Conservation (phyloP, 1,140 invertebrate genomes). For the Diabrotica virgifera region DNA sequence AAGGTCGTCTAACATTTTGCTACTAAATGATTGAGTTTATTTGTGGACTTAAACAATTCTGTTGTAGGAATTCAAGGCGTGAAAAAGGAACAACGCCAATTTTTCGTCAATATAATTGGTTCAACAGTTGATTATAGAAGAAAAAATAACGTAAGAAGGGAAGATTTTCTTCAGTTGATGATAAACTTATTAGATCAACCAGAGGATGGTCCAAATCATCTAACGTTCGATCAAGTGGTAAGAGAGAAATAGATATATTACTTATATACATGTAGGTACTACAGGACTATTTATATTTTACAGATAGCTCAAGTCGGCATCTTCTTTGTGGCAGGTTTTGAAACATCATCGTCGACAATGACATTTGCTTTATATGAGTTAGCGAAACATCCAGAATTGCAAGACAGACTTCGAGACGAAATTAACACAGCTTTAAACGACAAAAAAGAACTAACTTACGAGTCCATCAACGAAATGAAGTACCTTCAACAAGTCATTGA, state of each 20-base stretch:
- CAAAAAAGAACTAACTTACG: slow-evolving; percentile 54
- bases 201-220: neutral
- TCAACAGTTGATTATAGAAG: slow-evolving; percentile 51
- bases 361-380: slow-evolving; percentile 53
- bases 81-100: slow-evolving; percentile 41
- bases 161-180: slow-evolving; percentile 57
- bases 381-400: slow-evolving; percentile 50
- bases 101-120: slow-evolving; percentile 49
- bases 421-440: slow-evolving; percentile 49
- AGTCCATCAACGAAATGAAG: slow-evolving; percentile 56
- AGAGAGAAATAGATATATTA: neutral
- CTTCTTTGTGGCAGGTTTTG: slow-evolving; percentile 53
- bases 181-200: slow-evolving; percentile 44
- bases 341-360: slow-evolving; percentile 52
- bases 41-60: too few species aligned
- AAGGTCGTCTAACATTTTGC: too few species aligned
- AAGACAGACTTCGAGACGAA: slow-evolving; percentile 51
- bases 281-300: neutral
- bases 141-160: slow-evolving; percentile 44
- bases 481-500: slow-evolving; percentile 56
- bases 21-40: too few species aligned
- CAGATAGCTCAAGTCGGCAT: slow-evolving; percentile 26
- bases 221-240: slow-evolving; percentile 1
- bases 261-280: too few species aligned
- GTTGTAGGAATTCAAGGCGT: neutral